Conservation (phyloP, 2,888 invertebrate species). For the Lasioglossum pauxillum region DNA sequence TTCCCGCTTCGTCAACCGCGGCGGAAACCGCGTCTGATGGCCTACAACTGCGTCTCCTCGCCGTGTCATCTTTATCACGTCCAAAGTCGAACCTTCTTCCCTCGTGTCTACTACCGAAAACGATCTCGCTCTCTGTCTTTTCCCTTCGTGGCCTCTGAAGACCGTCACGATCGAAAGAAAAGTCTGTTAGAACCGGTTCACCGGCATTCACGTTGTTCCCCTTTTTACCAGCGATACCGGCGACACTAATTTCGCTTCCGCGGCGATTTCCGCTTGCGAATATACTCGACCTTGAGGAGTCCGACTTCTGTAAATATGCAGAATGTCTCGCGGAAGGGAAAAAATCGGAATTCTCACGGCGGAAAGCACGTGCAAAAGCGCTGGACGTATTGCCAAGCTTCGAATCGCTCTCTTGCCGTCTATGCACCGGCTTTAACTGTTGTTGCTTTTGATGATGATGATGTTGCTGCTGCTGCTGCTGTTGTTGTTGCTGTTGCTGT, state of each 20-base stretch:
- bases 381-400: constrained; percentile 87
- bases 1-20: constrained; percentile 78
- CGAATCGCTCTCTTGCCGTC: constrained; percentile 91
- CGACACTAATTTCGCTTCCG: constrained; percentile 85
- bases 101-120: constrained; percentile 88
- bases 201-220: constrained; percentile 85
- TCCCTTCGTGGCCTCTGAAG: constrained; percentile 90
- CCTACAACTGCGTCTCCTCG: constrained; percentile 84
- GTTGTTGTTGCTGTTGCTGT: constrained; percentile 82
- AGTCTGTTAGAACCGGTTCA: constrained; percentile 90
- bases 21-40: constrained; percentile 81
- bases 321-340: constrained; percentile 93
- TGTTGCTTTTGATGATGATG: constrained; percentile 81
- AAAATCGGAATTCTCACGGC: constrained; percentile 94
- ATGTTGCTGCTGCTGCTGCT: constrained; percentile 74
- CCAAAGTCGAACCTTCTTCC: constrained; percentile 85
- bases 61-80: constrained; percentile 74
- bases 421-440: constrained; percentile 85
- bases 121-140: constrained; percentile 95
- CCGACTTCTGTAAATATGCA: constrained; percentile 88
- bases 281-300: constrained; percentile 83
- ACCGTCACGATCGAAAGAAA: constrained; percentile 85
- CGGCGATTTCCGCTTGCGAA: constrained; percentile 89
- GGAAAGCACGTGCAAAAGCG: constrained; percentile 91
- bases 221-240: constrained; percentile 81